A percentile compares a stretch with the other conserved stretches of the same genome.
Evolutionary conservation across 2,113 vertebrate species (phyloP).

Genomic region (Melanerpes aurifrons): DNA sequence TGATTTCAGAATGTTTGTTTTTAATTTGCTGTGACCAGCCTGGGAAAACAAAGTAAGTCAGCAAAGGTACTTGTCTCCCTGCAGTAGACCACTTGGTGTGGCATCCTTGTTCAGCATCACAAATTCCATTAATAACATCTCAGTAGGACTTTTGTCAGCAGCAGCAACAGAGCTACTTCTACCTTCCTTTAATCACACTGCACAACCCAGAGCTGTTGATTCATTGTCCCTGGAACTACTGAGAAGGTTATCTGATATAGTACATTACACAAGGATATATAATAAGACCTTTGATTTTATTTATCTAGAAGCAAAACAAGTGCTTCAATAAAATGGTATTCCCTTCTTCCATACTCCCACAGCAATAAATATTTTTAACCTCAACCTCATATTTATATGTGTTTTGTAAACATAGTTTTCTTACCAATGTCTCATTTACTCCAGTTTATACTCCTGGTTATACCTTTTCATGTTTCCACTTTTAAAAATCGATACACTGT

Average conservation of each 20-base stretch:
- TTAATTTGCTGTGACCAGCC: not conserved
- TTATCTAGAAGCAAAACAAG: constrained; percentile 30
- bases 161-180: constrained; percentile 37
- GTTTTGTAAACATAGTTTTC: not conserved
- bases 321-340: not conserved
- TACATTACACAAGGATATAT: constrained; percentile 12
- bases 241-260: constrained; percentile 1
- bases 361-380: not conserved
- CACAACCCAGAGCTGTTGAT: constrained; percentile 1
- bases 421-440: not conserved
- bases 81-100: not conserved
- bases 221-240: constrained; percentile 20
- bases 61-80: not conserved
- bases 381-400: not conserved
- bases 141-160: constrained; percentile 23
- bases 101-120: not conserved
- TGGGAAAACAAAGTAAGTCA: not conserved
- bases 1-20: not conserved
- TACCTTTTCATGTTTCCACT: not conserved
- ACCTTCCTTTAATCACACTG: constrained; percentile 25
- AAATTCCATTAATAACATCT: constrained; percentile 22
- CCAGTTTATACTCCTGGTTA: not conserved
- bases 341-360: not conserved
- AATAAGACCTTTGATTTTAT: not conserved
- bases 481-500: not conserved